Evolutionary conservation across 2,888 invertebrate genomes (phyloP).

Genomic region (Exocentrus adspersus): DNA sequence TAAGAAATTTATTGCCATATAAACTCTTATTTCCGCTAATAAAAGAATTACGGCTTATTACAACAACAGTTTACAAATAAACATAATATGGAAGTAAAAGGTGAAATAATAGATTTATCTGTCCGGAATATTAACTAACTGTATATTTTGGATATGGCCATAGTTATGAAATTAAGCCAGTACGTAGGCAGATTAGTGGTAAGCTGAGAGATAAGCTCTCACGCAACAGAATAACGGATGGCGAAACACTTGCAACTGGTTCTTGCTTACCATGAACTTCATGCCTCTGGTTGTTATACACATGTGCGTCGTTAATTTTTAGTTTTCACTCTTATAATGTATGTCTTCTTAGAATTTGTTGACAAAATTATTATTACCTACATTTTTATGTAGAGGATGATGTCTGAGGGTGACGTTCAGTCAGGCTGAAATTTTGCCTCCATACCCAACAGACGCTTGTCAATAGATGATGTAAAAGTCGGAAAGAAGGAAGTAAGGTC

Average conservation of each 20-base stretch:
- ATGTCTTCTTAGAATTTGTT: too few relatives aligned
- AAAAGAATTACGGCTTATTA: neutral
- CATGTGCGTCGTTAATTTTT: neutral
- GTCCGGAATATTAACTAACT: conserved; percentile 14
- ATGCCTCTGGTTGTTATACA: conserved; percentile 3
- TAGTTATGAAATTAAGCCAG: conserved; percentile 46
- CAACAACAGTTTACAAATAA: too few relatives aligned
- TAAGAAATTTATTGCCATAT: neutral
- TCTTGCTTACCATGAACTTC: conserved; percentile 53
- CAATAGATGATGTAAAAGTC: too few relatives aligned
- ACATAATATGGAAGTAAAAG: neutral
- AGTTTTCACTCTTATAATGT: too few relatives aligned
- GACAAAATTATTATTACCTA: too few relatives aligned
- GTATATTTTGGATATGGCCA: conserved; percentile 34
- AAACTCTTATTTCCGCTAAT: neutral
- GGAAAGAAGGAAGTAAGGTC: too few relatives aligned
- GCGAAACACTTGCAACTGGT: conserved; percentile 49
- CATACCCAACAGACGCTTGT: too few relatives aligned
- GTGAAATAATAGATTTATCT: too few relatives aligned
- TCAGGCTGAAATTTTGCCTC: too few relatives aligned
- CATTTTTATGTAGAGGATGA: too few relatives aligned
- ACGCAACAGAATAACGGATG: conserved; percentile 45
- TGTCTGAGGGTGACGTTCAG: too few relatives aligned
- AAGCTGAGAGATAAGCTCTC: conserved; percentile 51
- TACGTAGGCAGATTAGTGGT: conserved; percentile 52